Conservation (phyloP, 2,888 invertebrate species). For the Caenorhabditis japonica region DNA sequence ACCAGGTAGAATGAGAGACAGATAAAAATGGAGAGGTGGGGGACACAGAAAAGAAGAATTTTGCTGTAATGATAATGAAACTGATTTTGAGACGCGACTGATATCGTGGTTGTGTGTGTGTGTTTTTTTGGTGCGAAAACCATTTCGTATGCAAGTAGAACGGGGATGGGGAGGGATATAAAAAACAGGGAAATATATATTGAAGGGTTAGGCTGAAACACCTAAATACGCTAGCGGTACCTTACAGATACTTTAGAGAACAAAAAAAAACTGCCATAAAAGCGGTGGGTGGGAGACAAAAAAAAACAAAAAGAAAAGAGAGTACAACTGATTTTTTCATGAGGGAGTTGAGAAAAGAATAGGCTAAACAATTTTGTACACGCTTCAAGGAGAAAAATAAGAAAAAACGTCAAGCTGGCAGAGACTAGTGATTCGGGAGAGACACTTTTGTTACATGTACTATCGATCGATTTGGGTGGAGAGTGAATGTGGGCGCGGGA, state of each 20-base stretch:
- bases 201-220: conserved; percentile 46
- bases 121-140: conserved; percentile 28
- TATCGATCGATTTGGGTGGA: conserved; percentile 40
- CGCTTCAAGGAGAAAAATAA: conserved; percentile 9
- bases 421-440: conserved; percentile 21
- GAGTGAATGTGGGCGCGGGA: conserved; percentile 4
- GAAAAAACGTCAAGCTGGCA: conserved; percentile 19
- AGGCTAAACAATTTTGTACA: conserved; percentile 34
- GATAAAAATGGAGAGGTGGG: not conserved
- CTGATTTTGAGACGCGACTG: conserved; percentile 1
- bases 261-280: conserved; percentile 14
- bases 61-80: conserved; percentile 1
- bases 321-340: conserved; percentile 21
- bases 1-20: conserved; percentile 38
- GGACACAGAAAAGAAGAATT: not conserved
- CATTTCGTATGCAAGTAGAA: not conserved
- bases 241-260: conserved; percentile 52
- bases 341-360: conserved; percentile 4
- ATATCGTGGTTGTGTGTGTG: too few relatives aligned
- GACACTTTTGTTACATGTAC: conserved; percentile 45
- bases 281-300: conserved; percentile 7
- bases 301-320: conserved; percentile 14
- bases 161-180: not conserved
- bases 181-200: not conserved
- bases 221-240: conserved; percentile 58